Evolutionary conservation across 1,140 invertebrate genomes (phyloP).

Genomic region (Chironomus striatipennis): DNA sequence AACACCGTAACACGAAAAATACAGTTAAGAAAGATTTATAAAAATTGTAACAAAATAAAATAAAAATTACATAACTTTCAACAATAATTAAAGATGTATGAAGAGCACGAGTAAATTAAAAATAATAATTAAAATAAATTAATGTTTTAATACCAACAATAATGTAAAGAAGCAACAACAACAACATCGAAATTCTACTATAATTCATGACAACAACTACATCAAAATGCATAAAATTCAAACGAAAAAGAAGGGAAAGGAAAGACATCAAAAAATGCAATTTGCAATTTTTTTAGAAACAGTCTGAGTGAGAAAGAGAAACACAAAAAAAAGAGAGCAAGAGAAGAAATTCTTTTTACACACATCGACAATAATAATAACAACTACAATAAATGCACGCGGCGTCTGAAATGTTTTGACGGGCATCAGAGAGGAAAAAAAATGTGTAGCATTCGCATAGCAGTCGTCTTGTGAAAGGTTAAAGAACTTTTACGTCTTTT

Average conservation of each 20-base stretch:
- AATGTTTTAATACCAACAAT: too few species aligned
- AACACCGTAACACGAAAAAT: too few species aligned
- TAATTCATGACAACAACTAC: too few species aligned
- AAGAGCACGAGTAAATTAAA: too few species aligned
- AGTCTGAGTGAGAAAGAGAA: neutral
- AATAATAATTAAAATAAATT: too few species aligned
- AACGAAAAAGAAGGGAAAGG: neutral
- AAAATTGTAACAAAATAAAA: too few species aligned
- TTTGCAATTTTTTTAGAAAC: neutral
- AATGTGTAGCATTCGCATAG: neutral
- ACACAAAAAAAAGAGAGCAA: neutral
- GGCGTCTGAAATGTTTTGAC: constrained; percentile 18
- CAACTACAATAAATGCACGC: neutral
- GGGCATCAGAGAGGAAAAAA: constrained; percentile 4
- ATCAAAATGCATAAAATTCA: too few species aligned
- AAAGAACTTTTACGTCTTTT: constrained; percentile 16
- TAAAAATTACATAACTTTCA: too few species aligned
- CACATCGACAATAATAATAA: neutral
- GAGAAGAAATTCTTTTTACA: neutral
- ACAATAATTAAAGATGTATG: too few species aligned
- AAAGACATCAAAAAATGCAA: neutral
- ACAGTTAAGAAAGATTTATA: too few species aligned
- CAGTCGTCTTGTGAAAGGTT: neutral
- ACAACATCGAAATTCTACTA: too few species aligned
- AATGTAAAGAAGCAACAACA: too few species aligned